Base-by-base conservation (phyloP, 2,113 vertebrate genomes). In the Cyanoliseus patagonus region DNA sequence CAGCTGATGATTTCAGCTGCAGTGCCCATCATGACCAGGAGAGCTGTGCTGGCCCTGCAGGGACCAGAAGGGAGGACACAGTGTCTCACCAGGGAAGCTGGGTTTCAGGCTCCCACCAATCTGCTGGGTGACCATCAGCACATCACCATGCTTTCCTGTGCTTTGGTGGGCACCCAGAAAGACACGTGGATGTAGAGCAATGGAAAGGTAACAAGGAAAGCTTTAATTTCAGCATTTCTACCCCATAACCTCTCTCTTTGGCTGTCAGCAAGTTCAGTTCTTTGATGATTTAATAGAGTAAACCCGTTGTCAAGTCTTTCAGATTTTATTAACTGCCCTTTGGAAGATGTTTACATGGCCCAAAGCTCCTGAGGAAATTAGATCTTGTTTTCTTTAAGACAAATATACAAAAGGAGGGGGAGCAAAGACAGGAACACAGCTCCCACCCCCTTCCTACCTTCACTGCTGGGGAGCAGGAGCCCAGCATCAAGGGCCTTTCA, bases 101-200 rank as follows among this genome's bases (percentile, higher is more conserved):
- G 17, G 5, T 14, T 35, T 64, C 62, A 16, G 25, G 27, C 51
- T 87, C 33, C 41, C 2, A 0, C 67, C 44, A 17, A 13, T 8
- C 47, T 41, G 41, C 33, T 35, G 33, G 18, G 53, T 11, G 27
- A 42, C 39, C 5, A 1, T 6, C 42, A 64, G 51, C 51, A 59
- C 16, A 6, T n/a, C 62, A n/a, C 11, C 9, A 0, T 41, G 0
- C 35, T 44, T 35, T 5, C 15, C 52, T 3, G 13, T 25, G 51
- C n/a, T 64, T 62, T 9, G 17, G 16, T 23, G 37, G 42, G 62
- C 13, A 11, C 12, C 25, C 39, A 28, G 61, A 53, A 41, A 78
- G 59, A 72, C 42, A 18, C 0, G 0, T 9, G 8, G 42, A 33
- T 6, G 27, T 4, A 70, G 9, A 31, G 9, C 1, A 1, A 88